These are phyloP conservation scores for Aptenodytes patagonicus DNA, from an alignment of 2,113 vertebrate species.

Conservation along the genomic window DNA sequence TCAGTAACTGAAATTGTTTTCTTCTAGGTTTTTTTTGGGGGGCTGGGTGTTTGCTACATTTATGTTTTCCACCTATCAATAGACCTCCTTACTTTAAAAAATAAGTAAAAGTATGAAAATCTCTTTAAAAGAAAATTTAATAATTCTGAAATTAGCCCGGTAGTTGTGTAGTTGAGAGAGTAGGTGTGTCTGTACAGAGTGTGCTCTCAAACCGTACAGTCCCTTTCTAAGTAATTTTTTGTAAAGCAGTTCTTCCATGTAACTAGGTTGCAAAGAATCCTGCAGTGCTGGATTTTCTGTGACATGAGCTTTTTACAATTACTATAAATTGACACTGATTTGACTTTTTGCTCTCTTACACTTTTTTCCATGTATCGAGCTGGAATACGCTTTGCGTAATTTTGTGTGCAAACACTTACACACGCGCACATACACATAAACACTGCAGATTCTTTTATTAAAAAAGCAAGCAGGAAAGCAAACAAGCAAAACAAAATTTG, in stretches of 20 bases:
- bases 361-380: not conserved
- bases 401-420: not conserved
- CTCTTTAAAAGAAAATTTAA: not conserved
- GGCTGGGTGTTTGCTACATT: not conserved
- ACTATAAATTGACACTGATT: not conserved
- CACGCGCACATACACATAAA: not conserved
- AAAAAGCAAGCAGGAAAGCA: not conserved
- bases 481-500: not conserved
- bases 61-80: not conserved
- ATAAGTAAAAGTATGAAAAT: not conserved
- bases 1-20: not conserved
- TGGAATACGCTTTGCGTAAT: not conserved
- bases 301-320: not conserved
- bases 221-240: not conserved
- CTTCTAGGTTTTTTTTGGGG: not conserved
- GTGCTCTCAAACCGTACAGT: not conserved
- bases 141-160: not conserved
- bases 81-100: not conserved
- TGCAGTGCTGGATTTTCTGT: not conserved
- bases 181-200: not conserved
- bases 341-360: not conserved
- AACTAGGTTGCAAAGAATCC: not conserved
- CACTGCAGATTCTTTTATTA: not conserved
- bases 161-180: not conserved
- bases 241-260: not conserved